These are phyloP conservation scores for Myathropa florea DNA, from an alignment of 2,888 invertebrate species.

Conservation along the genomic window DNA sequence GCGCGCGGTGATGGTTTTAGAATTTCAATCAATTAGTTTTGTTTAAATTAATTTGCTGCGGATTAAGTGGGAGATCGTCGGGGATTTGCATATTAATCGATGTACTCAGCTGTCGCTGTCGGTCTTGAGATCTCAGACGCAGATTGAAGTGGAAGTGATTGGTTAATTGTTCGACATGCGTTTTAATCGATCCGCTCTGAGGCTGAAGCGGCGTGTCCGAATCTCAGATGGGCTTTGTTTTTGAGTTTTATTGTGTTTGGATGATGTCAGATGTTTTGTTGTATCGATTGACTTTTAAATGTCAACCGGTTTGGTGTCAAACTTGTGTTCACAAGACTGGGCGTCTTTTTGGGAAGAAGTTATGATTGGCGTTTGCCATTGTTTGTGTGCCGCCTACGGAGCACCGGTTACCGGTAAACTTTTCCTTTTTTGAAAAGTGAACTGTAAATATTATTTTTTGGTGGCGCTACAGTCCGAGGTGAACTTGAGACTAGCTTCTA, in stretches of 20 bases:
- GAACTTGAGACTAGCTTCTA: too few relatives aligned
- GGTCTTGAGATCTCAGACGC: slow-evolving; percentile 12
- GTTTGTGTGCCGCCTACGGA: not conserved
- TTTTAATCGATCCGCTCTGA: not conserved
- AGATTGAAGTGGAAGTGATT: slow-evolving; percentile 14
- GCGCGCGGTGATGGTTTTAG: slow-evolving; percentile 36
- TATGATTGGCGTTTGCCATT: not conserved
- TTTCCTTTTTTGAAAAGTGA: too few relatives aligned
- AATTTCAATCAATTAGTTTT: slow-evolving; percentile 66
- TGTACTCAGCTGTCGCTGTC: slow-evolving; percentile 2
- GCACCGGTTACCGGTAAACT: too few relatives aligned
- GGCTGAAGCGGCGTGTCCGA: not conserved
- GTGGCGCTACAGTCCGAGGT: too few relatives aligned
- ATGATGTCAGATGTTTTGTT: not conserved
- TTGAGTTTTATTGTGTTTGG: not conserved
- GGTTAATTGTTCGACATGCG: slow-evolving; percentile 35
- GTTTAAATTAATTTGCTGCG: slow-evolving; percentile 64
- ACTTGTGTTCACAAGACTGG: not conserved
- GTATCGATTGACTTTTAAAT: not conserved
- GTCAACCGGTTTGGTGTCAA: not conserved
- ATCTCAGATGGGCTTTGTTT: not conserved
- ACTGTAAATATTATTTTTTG: too few relatives aligned
- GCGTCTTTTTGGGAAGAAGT: not conserved
- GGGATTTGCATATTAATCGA: slow-evolving; percentile 62
- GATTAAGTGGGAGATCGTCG: slow-evolving; percentile 29